A percentile compares a stretch with the other conserved stretches of the same genome.
phyloP scores from a whole-genome alignment of 1,140 invertebrate genomes.

The Glomeris maerens region DNA sequence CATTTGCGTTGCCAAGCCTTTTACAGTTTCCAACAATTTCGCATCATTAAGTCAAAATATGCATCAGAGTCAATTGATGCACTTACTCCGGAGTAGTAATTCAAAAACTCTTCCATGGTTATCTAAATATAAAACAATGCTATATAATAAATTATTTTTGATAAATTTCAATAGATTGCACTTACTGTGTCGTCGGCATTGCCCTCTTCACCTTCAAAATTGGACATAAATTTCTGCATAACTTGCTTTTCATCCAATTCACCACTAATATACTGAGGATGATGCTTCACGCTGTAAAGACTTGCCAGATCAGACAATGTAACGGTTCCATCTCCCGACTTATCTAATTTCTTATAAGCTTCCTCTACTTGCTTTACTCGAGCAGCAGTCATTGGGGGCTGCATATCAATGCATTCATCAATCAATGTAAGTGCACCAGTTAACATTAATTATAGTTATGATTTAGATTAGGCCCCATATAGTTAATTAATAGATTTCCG shows the following conservation, averaged over 20 bases:
- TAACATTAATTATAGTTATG: no score
- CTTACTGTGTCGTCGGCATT: constrained; percentile 67
- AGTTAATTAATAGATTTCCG: no score
- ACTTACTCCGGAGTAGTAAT: constrained; percentile 86
- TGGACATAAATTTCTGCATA: constrained; percentile 65
- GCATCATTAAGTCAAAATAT: constrained; percentile 91
- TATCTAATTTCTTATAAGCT: constrained; percentile 81
- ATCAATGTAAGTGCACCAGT: no score
- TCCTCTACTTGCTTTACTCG: constrained; percentile 59
- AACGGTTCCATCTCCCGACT: constrained; percentile 66
- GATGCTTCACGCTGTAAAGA: constrained; percentile 62
- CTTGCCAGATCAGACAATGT: constrained; percentile 68
- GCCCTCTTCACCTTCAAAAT: constrained; percentile 69
- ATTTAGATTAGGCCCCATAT: no score
- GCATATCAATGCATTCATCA: no score
- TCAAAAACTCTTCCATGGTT: constrained; percentile 81
- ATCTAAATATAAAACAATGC: constrained; percentile 44
- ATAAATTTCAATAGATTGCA: no score
- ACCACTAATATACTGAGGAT: constrained; percentile 72
- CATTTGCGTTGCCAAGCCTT: no score
- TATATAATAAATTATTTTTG: no score
- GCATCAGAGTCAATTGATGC: constrained; percentile 84
- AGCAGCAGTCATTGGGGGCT: constrained; percentile 73
- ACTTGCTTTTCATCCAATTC: constrained; percentile 78
- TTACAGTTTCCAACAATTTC: constrained; percentile 78